These are phyloP conservation scores for Alethe diademata DNA, from an alignment of 2,113 vertebrate species.

Conservation along the genomic window DNA sequence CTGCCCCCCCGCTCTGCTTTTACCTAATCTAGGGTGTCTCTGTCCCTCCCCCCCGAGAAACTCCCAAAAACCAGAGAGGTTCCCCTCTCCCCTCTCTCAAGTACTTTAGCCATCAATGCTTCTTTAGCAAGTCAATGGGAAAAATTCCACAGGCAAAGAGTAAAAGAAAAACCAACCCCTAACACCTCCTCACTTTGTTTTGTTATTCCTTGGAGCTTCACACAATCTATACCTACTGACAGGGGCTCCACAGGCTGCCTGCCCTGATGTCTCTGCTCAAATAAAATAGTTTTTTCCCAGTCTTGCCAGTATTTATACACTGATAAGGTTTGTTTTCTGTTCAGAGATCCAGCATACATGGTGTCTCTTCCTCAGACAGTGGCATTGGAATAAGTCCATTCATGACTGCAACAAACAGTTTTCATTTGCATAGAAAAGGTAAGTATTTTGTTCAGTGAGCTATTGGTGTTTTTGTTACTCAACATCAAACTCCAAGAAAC, in stretches of 20 bases:
- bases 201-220: not conserved
- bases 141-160: too few relatives aligned
- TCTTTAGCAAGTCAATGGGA: too few relatives aligned
- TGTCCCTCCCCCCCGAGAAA: too few relatives aligned
- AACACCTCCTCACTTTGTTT: not conserved
- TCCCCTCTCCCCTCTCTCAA: too few relatives aligned
- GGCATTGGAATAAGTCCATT: constrained; percentile 1
- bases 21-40: too few relatives aligned
- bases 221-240: not conserved
- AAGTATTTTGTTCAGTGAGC: not conserved
- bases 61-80: too few relatives aligned
- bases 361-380: constrained; percentile 51
- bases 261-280: not conserved
- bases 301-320: not conserved
- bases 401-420: not conserved
- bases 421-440: constrained; percentile 29
- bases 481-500: not conserved
- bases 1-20: too few relatives aligned
- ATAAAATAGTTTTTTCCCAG: not conserved
- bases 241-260: not conserved
- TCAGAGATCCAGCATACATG: constrained; percentile 38
- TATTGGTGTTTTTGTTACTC: not conserved
- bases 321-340: not conserved
- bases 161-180: too few relatives aligned
- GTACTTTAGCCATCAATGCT: too few relatives aligned